These are phyloP conservation scores for Pogonocherus hispidulus DNA, from an alignment of 2,888 invertebrate species.

Conservation along the genomic window DNA sequence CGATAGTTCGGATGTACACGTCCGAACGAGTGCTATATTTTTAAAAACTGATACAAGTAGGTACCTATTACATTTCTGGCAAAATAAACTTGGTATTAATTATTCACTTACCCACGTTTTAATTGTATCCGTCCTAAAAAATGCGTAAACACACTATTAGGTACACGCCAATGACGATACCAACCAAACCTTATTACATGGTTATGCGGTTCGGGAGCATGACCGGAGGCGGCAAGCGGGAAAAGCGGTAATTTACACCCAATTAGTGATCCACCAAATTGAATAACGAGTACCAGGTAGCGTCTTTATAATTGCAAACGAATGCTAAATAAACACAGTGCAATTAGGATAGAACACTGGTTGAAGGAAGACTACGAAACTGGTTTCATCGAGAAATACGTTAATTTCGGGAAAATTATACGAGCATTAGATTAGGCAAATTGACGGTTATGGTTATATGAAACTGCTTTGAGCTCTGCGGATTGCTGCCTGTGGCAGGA, in stretches of 20 bases:
- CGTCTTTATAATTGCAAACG: constrained; percentile 45
- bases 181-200: constrained; percentile 56
- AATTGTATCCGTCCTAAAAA: too few species aligned
- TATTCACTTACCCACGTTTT: too few species aligned
- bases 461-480: not conserved
- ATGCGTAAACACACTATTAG: too few species aligned
- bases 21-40: too few species aligned
- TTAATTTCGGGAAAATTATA: constrained; percentile 9
- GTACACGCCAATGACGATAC: not conserved
- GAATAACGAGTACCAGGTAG: constrained; percentile 62
- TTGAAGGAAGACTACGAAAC: not conserved
- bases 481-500: not conserved
- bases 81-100: too few species aligned
- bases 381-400: not conserved
- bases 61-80: too few species aligned
- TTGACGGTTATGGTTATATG: not conserved
- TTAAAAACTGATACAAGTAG: too few species aligned
- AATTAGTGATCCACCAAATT: constrained; percentile 64
- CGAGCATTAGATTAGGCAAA: constrained; percentile 11
- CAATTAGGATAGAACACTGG: constrained; percentile 31
- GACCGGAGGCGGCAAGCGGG: constrained; percentile 58
- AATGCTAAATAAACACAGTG: constrained; percentile 42
- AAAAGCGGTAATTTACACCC: constrained; percentile 65
- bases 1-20: too few species aligned
- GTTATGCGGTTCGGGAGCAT: constrained; percentile 47